These are phyloP conservation scores for Lethrus apterus DNA, from an alignment of 1,140 invertebrate genomes.

Conservation along the genomic window DNA sequence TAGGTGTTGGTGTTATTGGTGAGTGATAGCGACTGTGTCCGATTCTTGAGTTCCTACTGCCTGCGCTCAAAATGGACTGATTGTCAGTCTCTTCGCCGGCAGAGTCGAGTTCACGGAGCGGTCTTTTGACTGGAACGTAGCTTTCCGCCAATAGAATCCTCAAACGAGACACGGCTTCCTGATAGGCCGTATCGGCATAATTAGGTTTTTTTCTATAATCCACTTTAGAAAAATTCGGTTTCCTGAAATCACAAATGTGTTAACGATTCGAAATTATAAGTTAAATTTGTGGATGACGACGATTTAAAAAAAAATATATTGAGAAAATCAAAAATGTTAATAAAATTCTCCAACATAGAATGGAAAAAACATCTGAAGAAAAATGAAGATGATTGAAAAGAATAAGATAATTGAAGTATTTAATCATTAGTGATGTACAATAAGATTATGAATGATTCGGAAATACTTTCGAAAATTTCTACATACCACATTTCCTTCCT, in stretches of 20 bases:
- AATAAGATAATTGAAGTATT: too few species aligned
- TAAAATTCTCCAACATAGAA: not conserved
- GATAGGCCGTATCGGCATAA: slow-evolving; percentile 72
- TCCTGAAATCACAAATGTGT: slow-evolving; percentile 23
- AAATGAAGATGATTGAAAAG: too few species aligned
- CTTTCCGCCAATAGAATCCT: slow-evolving; percentile 68
- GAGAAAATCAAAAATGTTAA: too few species aligned
- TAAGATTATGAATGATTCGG: too few species aligned
- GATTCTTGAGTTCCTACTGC: slow-evolving; percentile 30
- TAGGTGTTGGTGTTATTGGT: slow-evolving; percentile 39
- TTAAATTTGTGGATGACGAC: not conserved
- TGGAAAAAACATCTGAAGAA: too few species aligned
- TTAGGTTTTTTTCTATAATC: slow-evolving; percentile 54
- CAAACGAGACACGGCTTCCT: slow-evolving; percentile 70
- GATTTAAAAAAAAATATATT: slow-evolving; percentile 1
- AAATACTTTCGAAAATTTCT: too few species aligned
- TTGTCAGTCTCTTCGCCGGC: slow-evolving; percentile 49
- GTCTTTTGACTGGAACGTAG: slow-evolving; percentile 50
- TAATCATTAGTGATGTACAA: too few species aligned
- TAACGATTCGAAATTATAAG: not conserved
- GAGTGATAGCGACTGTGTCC: slow-evolving; percentile 24
- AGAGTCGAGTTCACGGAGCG: slow-evolving; percentile 40
- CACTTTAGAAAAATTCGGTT: slow-evolving; percentile 33
- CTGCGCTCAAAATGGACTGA: slow-evolving; percentile 39
- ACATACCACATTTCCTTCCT: too few species aligned